Conservation (phyloP, 2,888 invertebrate genomes). For the Drosophila formosana region DNA sequence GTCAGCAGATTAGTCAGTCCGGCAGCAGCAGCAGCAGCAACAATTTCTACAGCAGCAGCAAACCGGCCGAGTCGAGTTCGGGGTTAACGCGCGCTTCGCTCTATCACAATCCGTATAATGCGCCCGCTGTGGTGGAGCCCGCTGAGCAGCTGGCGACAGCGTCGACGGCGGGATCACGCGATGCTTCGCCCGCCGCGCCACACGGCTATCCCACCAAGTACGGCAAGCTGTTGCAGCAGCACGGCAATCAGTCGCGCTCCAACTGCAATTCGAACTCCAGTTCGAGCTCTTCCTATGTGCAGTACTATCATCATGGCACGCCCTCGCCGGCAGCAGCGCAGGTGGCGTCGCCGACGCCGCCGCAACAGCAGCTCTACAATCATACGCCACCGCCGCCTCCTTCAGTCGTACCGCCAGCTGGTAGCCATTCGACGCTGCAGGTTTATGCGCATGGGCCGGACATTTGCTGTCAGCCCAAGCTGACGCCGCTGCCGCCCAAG, state of each 20-base stretch:
- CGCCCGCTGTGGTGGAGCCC: conserved; percentile 22
- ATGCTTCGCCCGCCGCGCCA: conserved; percentile 49
- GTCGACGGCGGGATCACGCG: conserved; percentile 20
- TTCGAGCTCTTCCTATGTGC: conserved; percentile 29
- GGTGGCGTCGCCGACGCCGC: conserved; percentile 73
- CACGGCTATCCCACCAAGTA: conserved; percentile 76
- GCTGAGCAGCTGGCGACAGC: conserved; percentile 12
- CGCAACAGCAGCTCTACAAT: conserved; percentile 34
- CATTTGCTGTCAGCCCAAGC: conserved; percentile 59
- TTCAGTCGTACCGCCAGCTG: conserved; percentile 11
- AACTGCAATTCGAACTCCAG: conserved; percentile 5
- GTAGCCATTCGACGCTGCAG: conserved; percentile 60
- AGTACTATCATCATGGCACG: conserved; percentile 65
- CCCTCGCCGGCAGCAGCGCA: conserved; percentile 76
- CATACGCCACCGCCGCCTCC: conserved; percentile 37
- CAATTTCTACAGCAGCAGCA: conserved; percentile 37
- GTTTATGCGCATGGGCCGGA: conserved; percentile 71
- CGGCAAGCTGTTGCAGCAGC: conserved; percentile 68
- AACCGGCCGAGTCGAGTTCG: neutral
- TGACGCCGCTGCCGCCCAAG: conserved; percentile 40
- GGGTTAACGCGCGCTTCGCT: conserved; percentile 60
- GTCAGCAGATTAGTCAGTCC: neutral
- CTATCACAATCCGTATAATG: conserved; percentile 79
- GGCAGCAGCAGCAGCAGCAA: neutral
- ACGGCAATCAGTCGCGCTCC: conserved; percentile 20